A percentile compares a stretch with the other conserved stretches of the same genome.
phyloP scores from a whole-genome alignment of 2,888 invertebrate species.

The Tetropium fuscum region DNA sequence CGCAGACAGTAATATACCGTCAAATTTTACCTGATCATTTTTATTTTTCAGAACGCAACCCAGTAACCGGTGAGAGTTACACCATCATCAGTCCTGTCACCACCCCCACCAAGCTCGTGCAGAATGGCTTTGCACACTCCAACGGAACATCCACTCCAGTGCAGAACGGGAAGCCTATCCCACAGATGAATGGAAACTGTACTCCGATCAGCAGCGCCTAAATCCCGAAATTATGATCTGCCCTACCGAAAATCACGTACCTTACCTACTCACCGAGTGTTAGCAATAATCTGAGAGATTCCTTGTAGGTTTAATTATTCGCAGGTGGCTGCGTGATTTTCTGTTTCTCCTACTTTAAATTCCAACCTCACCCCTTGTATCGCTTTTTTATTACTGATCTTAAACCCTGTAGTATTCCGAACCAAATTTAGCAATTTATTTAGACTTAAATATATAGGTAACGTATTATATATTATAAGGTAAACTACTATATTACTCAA shows the following conservation, averaged over 20 bases:
- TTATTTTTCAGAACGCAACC: conserved; percentile 59
- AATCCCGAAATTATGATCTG: not conserved
- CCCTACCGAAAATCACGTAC: conserved; percentile 35
- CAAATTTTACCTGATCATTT: conserved; percentile 9
- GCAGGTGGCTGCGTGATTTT: conserved; percentile 7
- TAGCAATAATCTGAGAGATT: conserved; percentile 1
- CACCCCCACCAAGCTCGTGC: conserved; percentile 57
- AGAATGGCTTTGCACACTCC: conserved; percentile 55
- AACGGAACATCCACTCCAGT: conserved; percentile 53
- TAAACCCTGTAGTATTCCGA: conserved; percentile 36
- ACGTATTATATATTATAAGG: conserved; percentile 55
- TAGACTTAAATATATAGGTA: conserved; percentile 55
- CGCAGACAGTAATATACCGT: too few relatives aligned
- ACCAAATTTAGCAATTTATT: conserved; percentile 41
- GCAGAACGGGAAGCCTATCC: conserved; percentile 52
- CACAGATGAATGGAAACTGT: conserved; percentile 45
- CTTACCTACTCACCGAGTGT: conserved; percentile 24
- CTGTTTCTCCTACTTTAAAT: conserved; percentile 13
- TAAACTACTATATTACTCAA: conserved; percentile 41
- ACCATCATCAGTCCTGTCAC: conserved; percentile 58
- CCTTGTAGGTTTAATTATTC: not conserved
- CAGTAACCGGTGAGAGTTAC: conserved; percentile 64
- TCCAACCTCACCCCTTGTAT: conserved; percentile 17
- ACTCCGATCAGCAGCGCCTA: conserved; percentile 32
- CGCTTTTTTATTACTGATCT: conserved; percentile 17